Evolutionary conservation across 1,140 invertebrate genomes (phyloP).

Genomic region (Hormaphis cornu): DNA sequence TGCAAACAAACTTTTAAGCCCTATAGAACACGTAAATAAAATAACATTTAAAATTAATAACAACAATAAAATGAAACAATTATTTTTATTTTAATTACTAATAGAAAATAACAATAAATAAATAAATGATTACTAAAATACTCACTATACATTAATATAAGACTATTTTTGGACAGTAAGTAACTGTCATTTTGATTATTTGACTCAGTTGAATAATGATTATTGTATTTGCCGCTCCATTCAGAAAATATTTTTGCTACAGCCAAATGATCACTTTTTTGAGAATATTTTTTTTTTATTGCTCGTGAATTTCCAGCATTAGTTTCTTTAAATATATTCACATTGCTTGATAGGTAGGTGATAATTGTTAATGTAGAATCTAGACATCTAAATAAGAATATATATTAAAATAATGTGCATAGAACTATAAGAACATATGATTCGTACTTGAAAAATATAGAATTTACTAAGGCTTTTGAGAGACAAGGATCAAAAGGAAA

Average conservation of each 20-base stretch:
- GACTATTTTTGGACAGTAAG: not conserved
- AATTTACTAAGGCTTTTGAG: slow-evolving; percentile 48
- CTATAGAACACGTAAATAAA: slow-evolving; percentile 37
- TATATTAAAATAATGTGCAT: not conserved
- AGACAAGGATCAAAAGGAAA: slow-evolving; percentile 49
- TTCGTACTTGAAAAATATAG: slow-evolving; percentile 46
- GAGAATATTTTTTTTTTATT: slow-evolving; percentile 45
- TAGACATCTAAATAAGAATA: slow-evolving; percentile 43
- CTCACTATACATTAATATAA: slow-evolving; percentile 32
- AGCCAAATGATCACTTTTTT: slow-evolving; percentile 49
- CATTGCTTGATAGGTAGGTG: slow-evolving; percentile 39
- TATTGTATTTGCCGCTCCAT: slow-evolving; percentile 41
- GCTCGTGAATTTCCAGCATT: slow-evolving; percentile 40
- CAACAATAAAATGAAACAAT: not conserved
- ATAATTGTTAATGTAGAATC: slow-evolving; percentile 42
- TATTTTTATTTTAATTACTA: not conserved
- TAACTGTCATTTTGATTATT: not conserved
- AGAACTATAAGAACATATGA: not conserved
- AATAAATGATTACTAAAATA: slow-evolving; percentile 38
- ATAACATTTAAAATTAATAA: not conserved
- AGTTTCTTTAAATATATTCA: slow-evolving; percentile 39
- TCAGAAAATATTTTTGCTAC: slow-evolving; percentile 46
- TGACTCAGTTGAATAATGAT: slow-evolving; percentile 28
- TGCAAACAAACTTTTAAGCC: slow-evolving; percentile 42
- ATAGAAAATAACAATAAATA: not conserved